Percentiles rank a stretch among this genome's conserved stretches.
phyloP scores from a whole-genome alignment of 2,888 invertebrate species.

The Philereme vetulata region DNA sequence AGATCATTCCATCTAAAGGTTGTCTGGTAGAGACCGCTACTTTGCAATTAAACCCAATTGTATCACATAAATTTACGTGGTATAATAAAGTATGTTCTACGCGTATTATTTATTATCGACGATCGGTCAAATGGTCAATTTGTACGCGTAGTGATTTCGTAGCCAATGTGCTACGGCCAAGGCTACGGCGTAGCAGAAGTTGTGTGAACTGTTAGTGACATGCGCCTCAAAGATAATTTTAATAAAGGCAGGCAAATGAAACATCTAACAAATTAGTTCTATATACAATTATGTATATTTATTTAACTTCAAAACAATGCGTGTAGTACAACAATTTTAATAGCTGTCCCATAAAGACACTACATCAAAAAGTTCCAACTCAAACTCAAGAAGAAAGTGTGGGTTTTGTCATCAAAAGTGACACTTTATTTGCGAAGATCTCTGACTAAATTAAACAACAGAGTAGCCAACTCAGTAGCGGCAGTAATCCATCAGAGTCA shows the following conservation, averaged over 20 bases:
- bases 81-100: too few species aligned
- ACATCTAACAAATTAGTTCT: conserved; percentile 1
- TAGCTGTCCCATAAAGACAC: conserved; percentile 18
- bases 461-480: conserved; percentile 50
- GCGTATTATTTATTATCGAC: too few species aligned
- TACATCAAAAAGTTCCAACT: conserved; percentile 14
- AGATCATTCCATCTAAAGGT: too few species aligned
- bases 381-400: conserved; percentile 11
- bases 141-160: conserved; percentile 4
- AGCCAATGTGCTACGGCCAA: conserved; percentile 7
- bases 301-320: conserved; percentile 1
- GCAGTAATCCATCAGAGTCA: conserved; percentile 77
- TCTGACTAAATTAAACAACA: conserved; percentile 43
- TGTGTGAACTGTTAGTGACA: neutral
- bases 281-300: neutral
- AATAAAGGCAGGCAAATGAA: neutral
- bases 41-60: too few species aligned
- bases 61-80: too few species aligned
- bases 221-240: neutral
- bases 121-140: too few species aligned
- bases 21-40: too few species aligned
- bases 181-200: conserved; percentile 6
- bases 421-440: conserved; percentile 27
- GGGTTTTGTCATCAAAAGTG: conserved; percentile 23
- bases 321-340: conserved; percentile 21